Evolutionary conservation across 2,113 vertebrate genomes (phyloP), one percentile per base, ranked within the genome.

Genomic region (Serranochromis macrocephalus): DNA sequence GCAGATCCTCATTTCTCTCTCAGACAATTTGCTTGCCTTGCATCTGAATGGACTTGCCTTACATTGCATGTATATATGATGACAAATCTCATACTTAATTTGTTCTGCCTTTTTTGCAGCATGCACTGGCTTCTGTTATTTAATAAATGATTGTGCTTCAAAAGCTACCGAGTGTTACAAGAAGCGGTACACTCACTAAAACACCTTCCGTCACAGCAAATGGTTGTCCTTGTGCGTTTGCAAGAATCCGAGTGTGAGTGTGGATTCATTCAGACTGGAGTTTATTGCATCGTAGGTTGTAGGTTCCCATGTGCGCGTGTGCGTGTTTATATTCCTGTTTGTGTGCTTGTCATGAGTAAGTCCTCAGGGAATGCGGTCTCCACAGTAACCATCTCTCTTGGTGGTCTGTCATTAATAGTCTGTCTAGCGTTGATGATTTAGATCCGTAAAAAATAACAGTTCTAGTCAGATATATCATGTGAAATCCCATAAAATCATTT

Each of bases 1-100:
- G 81, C 73, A 86, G 88, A 91, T 93, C 51, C 82, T 94, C 93
- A 94, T 96, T 94, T 47, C 91, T 96, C 94, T 95, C 90, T 38
- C 83, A 85, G 94, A 94, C 94, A 94, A 88, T 90, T 93, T 93
- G 92, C 92, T 95, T 92, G 95, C 93, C 91, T 94, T 92, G 94
- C 92, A 92, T 91, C 83, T 12, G 85, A 92, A 88, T 90, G 86
- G 89, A 93, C 91, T 94, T 89, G 92, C 90, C 93, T 90, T 80
- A 82, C 86, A 85, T 82, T 40, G 80, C 91, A 51, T 54, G 85
- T 40, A 89, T 90, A 89, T 92, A 95, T 88, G 93, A 96, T 95
- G 92, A 94, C 92, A 95, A 93, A 95, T 95, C 88, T 87, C 87
- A 81, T 90, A 87, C 93, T 92, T 95, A 92, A 94, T 95, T 87